Conservation (phyloP, 2,113 vertebrate genomes). For the Recurvirostra avosetta region DNA sequence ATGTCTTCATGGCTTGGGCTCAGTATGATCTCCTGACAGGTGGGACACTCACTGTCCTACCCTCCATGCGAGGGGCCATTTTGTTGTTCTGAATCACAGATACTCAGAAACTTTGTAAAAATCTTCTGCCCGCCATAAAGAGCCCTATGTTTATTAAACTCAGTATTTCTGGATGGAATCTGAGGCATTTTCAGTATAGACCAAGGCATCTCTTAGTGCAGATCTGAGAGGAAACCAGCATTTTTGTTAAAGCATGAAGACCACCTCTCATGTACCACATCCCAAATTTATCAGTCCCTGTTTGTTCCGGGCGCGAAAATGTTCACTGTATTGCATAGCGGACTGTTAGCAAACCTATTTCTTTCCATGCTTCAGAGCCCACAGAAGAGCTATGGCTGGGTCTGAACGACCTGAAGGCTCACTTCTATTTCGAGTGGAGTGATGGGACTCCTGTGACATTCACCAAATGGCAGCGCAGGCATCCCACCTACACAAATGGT, state of each 20-base stretch:
- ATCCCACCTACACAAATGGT: slow-evolving; percentile 75
- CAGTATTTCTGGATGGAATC: background rate
- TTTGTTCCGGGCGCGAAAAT: background rate
- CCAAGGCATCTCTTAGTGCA: background rate
- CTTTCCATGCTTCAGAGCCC: slow-evolving; percentile 62
- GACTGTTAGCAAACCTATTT: background rate
- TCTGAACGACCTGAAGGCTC: slow-evolving; percentile 83
- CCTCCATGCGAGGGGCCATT: background rate
- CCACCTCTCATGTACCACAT: background rate
- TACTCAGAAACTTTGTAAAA: background rate
- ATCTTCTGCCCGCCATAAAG: background rate
- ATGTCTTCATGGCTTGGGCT: background rate
- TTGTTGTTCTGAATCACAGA: background rate
- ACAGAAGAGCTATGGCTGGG: slow-evolving; percentile 89
- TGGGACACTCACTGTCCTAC: background rate
- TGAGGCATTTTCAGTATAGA: background rate
- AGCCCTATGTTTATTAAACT: background rate
- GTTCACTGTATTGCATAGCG: accelerated
- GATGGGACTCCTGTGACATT: slow-evolving; percentile 83
- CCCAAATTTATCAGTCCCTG: background rate
- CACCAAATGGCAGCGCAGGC: slow-evolving; percentile 80
- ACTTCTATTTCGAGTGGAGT: slow-evolving; percentile 89
- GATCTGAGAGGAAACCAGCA: background rate
- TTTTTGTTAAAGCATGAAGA: background rate
- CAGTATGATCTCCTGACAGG: background rate